phyloP scores from a whole-genome alignment of 2,797 vertebrate species.

The Chaetophractus vellerosus region DNA sequence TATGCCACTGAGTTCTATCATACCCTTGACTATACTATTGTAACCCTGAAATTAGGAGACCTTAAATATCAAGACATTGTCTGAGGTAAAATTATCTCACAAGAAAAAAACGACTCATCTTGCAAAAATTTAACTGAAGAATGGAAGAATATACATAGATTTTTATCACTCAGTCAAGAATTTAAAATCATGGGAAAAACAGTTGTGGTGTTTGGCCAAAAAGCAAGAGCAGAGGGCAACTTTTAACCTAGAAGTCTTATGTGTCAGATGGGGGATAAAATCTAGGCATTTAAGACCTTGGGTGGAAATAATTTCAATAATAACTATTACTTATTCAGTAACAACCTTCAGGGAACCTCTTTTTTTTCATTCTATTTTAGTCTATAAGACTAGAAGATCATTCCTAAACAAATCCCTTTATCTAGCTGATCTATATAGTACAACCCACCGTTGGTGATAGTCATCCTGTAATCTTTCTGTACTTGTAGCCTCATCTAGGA shows the following conservation, averaged over 20 bases:
- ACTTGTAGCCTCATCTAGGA: neutral
- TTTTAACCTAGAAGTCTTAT: constrained; percentile 47
- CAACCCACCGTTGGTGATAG: neutral
- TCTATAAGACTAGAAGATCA: neutral
- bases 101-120: constrained; percentile 75
- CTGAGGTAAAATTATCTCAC: constrained; percentile 70
- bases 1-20: constrained; percentile 70
- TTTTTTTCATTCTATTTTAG: constrained; percentile 11
- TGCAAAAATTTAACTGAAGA: constrained; percentile 66
- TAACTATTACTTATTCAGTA: constrained; percentile 31
- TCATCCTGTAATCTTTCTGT: constrained; percentile 12
- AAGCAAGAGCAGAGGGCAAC: constrained; percentile 68
- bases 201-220: constrained; percentile 67
- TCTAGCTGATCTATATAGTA: neutral
- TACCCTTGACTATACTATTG: constrained; percentile 69
- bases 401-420: neutral
- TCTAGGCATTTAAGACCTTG: constrained; percentile 51
- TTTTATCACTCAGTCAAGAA: constrained; percentile 68
- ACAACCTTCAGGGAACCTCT: neutral
- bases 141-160: constrained; percentile 19
- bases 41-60: constrained; percentile 61
- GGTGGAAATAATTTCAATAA: constrained; percentile 51
- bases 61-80: constrained; percentile 65
- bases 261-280: constrained; percentile 34
- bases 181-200: constrained; percentile 44